phyloP scores from a whole-genome alignment of 2,113 vertebrate species.

The Ochotona princeps region DNA sequence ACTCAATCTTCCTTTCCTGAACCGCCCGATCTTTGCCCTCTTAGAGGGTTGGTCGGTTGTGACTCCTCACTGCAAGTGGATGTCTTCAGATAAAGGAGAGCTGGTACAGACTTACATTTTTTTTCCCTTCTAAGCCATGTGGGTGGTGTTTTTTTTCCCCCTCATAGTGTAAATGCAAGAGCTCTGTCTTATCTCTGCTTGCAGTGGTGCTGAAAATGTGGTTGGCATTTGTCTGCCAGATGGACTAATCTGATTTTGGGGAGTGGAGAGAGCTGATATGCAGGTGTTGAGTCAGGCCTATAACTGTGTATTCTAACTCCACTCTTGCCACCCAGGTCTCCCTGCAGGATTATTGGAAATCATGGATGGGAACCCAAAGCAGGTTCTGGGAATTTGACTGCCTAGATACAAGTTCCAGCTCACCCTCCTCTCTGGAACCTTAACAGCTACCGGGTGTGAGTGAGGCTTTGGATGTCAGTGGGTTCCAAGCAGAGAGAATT shows the following conservation, averaged over 20 bases:
- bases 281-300: neutral
- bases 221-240: neutral
- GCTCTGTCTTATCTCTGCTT: neutral
- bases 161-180: neutral
- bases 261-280: neutral
- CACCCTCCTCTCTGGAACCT: neutral
- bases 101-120: neutral
- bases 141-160: neutral
- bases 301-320: neutral
- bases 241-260: neutral
- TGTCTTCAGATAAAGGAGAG: slow-evolving; percentile 32
- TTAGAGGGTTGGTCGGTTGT: slow-evolving; percentile 32
- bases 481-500: neutral
- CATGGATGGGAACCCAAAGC: neutral
- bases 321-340: neutral
- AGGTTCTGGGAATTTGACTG: neutral
- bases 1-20: slow-evolving; percentile 71
- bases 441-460: neutral
- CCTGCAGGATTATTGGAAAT: slow-evolving; percentile 2
- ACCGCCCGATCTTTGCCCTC: slow-evolving; percentile 53
- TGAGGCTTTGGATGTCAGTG: neutral
- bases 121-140: neutral
- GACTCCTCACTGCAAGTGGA: neutral
- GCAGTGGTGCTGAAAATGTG: neutral
- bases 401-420: neutral